Evolutionary conservation across 2,888 invertebrate species (phyloP).

Genomic region (Limenitis camilla): DNA sequence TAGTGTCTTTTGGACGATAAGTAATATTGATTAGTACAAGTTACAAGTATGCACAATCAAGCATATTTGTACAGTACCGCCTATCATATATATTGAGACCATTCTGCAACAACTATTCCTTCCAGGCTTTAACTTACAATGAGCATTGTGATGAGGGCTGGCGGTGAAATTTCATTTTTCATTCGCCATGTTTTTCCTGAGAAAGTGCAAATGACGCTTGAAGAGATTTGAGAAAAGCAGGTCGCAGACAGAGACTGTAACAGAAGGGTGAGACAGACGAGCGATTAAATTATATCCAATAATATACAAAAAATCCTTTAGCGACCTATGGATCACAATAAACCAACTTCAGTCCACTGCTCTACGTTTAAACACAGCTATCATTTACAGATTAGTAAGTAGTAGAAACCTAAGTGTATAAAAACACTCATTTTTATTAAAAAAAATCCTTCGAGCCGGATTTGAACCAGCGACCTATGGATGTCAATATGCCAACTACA

Average conservation of each 20-base stretch:
- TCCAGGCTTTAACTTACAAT: conserved; percentile 32
- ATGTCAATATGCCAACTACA: conserved; percentile 59
- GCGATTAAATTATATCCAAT: conserved; percentile 24
- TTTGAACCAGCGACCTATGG: conserved; percentile 79
- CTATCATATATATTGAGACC: no score
- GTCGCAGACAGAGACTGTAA: conserved; percentile 40
- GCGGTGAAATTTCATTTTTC: conserved; percentile 66
- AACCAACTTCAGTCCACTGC: no score
- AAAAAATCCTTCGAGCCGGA: conserved; percentile 58
- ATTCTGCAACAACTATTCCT: no score
- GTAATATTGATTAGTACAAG: no score
- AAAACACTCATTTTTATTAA: not conserved
- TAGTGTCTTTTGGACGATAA: no score
- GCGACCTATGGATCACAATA: no score
- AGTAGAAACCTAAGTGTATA: not conserved
- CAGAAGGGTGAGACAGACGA: conserved; percentile 33
- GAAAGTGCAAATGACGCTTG: conserved; percentile 67
- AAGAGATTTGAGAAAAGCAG: conserved; percentile 48
- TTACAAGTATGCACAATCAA: no score
- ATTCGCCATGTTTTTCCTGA: conserved; percentile 55
- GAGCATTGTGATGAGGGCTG: conserved; percentile 40
- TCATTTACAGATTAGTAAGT: no score
- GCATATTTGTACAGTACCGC: no score
- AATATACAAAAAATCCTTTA: no score
- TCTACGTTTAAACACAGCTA: no score